Evolutionary conservation across 2,113 vertebrate genomes (phyloP).

Genomic region (Anarhynchus alexandrinus): DNA sequence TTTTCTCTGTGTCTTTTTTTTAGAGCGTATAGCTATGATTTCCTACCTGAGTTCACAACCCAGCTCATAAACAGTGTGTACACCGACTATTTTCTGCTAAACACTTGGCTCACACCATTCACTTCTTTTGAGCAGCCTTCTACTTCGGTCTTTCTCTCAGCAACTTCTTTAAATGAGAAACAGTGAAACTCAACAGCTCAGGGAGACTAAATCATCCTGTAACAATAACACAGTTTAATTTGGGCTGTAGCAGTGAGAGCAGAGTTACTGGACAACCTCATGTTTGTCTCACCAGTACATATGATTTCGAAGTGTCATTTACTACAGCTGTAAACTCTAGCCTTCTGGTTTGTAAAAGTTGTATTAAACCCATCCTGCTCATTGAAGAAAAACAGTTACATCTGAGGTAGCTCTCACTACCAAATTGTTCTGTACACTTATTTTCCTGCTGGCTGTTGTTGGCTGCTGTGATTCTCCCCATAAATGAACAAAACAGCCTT

Average conservation of each 20-base stretch:
- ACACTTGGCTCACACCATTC: not conserved
- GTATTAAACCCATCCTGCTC: conserved; percentile 1
- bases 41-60: not conserved
- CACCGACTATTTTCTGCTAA: not conserved
- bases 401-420: not conserved
- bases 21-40: not conserved
- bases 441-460: not conserved
- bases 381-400: conserved; percentile 5
- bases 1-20: not conserved
- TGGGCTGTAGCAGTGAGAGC: not conserved
- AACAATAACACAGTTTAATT: conserved; percentile 3
- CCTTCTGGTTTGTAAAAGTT: conserved; percentile 33
- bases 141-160: not conserved
- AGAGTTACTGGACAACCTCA: conserved; percentile 9
- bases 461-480: not conserved
- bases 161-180: conserved; percentile 7
- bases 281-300: conserved; percentile 1
- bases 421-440: not conserved
- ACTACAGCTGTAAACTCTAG: conserved; percentile 39
- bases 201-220: conserved; percentile 1
- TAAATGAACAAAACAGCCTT: not conserved
- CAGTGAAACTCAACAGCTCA: not conserved
- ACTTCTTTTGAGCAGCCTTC: not conserved
- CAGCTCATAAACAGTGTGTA: not conserved
- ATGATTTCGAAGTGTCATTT: conserved; percentile 49